Evolutionary conservation across 2,113 vertebrate species (phyloP).

Genomic region (Caretta caretta): DNA sequence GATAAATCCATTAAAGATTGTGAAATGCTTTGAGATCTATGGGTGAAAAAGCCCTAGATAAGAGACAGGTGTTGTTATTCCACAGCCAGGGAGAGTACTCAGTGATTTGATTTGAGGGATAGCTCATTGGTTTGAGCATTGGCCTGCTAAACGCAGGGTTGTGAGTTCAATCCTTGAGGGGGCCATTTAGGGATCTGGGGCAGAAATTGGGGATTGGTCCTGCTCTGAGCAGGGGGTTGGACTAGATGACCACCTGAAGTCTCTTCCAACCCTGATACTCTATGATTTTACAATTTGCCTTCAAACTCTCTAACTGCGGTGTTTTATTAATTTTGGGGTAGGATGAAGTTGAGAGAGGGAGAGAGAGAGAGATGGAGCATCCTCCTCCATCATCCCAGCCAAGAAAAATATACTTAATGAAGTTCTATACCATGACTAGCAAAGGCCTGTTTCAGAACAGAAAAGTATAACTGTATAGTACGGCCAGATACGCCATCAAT

Average conservation of each 20-base stretch:
- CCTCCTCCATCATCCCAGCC: conserved; percentile 11
- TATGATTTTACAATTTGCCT: neutral
- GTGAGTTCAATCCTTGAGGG: no score
- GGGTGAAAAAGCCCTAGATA: neutral
- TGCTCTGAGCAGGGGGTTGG: no score
- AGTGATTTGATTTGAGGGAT: neutral
- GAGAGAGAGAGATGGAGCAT: neutral
- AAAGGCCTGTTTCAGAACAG: conserved; percentile 36
- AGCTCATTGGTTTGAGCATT: no score
- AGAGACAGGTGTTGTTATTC: neutral
- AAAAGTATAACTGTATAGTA: neutral
- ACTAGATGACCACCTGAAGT: no score
- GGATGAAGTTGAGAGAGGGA: neutral
- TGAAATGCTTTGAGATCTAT: neutral
- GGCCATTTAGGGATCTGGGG: no score
- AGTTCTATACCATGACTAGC: conserved; percentile 29
- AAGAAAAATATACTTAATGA: conserved; percentile 54
- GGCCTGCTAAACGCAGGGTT: no score
- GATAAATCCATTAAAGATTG: no score
- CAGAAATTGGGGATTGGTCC: no score
- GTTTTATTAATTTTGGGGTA: neutral
- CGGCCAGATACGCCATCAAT: conserved; percentile 16
- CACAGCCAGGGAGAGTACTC: neutral
- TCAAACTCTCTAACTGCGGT: neutral
- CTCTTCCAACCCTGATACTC: no score